Base-by-base conservation (phyloP, 2,888 invertebrate genomes). In the Iphiclides podalirius region DNA sequence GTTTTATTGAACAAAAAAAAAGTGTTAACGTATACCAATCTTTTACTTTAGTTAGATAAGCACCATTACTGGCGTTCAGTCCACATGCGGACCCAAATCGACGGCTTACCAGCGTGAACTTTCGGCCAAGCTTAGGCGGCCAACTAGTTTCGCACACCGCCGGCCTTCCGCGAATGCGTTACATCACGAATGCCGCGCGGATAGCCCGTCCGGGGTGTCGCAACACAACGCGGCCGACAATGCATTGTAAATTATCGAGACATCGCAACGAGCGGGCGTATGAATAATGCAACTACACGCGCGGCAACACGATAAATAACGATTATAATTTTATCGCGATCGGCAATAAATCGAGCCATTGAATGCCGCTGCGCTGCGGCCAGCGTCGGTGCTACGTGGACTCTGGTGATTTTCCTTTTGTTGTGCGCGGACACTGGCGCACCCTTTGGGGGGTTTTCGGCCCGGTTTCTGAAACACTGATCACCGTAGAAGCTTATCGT, bases 271-370 rank as follows among this genome's bases (percentile, higher is more conserved):
- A 63, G 62, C 66, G 56, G 63, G 66, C 64, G 57, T 57, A 83
- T 85, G 83, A 85, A 85, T 84, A 79, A 84, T 84, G 79, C 81
- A 84, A 64, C 68, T 70, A 75, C 79, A 78, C 79, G 80, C 66
- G 69, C 61, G 54, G 50, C 59, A 54, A 59, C 59, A 67, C 75
- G 73, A 81, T 85, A 84, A 84, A 84, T 84, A 79, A 83, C 81
- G 79, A 81, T 84, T 84, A 83, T 84, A 81, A 84, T 85, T 83
- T 84, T 83, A 82, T 84, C 80, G 77, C 64, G 73, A 71, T 74
- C 69, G 69, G 67, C 72, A 75, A 84, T 84, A 84, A 79, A 83
- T 83, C 73, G 69, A 66, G 62, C 67, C 70, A 75, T 77, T 68
- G 75, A 72, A 71, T 73, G 72, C 68, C 52, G 59, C 59, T 60